phyloP scores from a whole-genome alignment of 1,140 invertebrate genomes.

The Brevipalpus yothersi region DNA sequence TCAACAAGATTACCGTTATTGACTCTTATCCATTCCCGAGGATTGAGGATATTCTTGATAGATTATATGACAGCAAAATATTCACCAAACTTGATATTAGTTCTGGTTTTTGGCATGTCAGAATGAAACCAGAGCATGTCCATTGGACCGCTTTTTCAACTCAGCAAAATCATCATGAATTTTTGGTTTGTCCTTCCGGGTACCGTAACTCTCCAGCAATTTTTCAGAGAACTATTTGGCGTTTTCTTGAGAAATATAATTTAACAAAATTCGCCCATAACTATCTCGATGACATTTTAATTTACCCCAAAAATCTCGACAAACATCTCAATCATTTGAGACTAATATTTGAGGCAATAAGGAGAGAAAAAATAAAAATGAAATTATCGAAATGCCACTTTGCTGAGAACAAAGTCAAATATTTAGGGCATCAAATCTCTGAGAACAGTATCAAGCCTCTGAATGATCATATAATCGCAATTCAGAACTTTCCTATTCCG shows the following conservation, averaged over 20 bases:
- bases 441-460: slow-evolving; percentile 17
- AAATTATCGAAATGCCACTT: slow-evolving; percentile 11
- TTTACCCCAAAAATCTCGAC: slow-evolving; percentile 10
- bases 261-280: neutral
- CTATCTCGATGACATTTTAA: slow-evolving; percentile 15
- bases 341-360: slow-evolving; percentile 1
- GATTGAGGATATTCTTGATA: slow-evolving; percentile 2
- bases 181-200: slow-evolving; percentile 10
- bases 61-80: slow-evolving; percentile 1
- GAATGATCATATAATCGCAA: slow-evolving; percentile 15
- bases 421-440: slow-evolving; percentile 11
- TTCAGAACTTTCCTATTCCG: slow-evolving; percentile 12
- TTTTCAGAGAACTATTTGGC: slow-evolving; percentile 14
- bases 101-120: slow-evolving; percentile 19
- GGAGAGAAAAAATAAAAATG: slow-evolving; percentile 9
- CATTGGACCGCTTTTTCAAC: slow-evolving; percentile 13
- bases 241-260: slow-evolving; percentile 2
- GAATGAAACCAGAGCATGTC: slow-evolving; percentile 12
- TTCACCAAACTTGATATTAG: slow-evolving; percentile 4
- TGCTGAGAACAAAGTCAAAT: slow-evolving; percentile 4
- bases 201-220: slow-evolving; percentile 13
- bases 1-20: slow-evolving; percentile 1
- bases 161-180: slow-evolving; percentile 8
- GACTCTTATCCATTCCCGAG: slow-evolving; percentile 1
- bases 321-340: slow-evolving; percentile 5